Conservation (phyloP, 2,797 vertebrate genomes). For the Carapus acus region DNA sequence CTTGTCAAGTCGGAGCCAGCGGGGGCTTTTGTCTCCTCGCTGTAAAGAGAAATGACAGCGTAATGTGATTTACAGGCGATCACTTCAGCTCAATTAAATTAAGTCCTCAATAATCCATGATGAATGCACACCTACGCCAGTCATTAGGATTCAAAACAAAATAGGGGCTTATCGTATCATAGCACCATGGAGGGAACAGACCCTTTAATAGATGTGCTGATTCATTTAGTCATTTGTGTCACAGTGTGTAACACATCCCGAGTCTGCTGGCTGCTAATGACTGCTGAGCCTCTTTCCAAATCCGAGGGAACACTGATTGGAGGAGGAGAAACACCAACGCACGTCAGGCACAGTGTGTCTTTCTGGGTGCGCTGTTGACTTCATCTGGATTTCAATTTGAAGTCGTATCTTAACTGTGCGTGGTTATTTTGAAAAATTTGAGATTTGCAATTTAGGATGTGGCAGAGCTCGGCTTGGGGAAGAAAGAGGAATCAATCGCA, state of each 20-base stretch:
- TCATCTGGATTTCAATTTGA: slow-evolving; percentile 14
- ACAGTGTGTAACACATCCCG: slow-evolving; percentile 62
- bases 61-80: slow-evolving; percentile 78
- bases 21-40: slow-evolving; percentile 65
- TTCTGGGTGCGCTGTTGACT: neutral
- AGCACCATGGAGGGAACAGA: slow-evolving; percentile 65
- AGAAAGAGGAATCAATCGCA: neutral
- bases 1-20: slow-evolving; percentile 63
- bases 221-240: slow-evolving; percentile 72
- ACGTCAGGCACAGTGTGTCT: slow-evolving; percentile 17
- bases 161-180: slow-evolving; percentile 70
- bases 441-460: neutral
- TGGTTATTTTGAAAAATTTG: slow-evolving; percentile 2
- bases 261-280: slow-evolving; percentile 67
- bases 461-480: slow-evolving; percentile 4
- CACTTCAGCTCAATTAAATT: slow-evolving; percentile 75
- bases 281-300: slow-evolving; percentile 55
- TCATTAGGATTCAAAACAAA: slow-evolving; percentile 78
- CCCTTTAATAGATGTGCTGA: slow-evolving; percentile 75
- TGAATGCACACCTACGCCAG: slow-evolving; percentile 76
- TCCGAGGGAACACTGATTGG: slow-evolving; percentile 37
- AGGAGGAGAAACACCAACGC: slow-evolving; percentile 40
- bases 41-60: slow-evolving; percentile 75
- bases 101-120: slow-evolving; percentile 73
- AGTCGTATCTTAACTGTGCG: neutral